Conservation (phyloP, 1,140 invertebrate species). For the Musca domestica region DNA sequence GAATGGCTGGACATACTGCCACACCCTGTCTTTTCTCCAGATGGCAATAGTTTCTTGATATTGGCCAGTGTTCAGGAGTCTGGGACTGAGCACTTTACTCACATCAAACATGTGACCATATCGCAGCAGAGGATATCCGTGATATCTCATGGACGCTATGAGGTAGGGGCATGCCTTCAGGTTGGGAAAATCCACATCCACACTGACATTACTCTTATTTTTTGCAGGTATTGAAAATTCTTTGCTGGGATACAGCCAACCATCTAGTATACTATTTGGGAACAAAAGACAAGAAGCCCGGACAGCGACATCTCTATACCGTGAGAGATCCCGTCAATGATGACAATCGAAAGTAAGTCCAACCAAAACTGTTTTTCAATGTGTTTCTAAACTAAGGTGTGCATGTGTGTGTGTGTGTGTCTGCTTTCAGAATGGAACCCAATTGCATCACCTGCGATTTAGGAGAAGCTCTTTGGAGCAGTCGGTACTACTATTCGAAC, state of each 20-base stretch:
- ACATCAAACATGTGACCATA: conserved; percentile 83
- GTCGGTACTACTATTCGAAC: conserved; percentile 72
- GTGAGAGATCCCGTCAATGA: conserved; percentile 70
- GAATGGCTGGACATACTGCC: conserved; percentile 83
- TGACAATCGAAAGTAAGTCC: conserved; percentile 62
- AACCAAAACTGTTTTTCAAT: too few species aligned
- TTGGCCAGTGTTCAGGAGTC: conserved; percentile 80
- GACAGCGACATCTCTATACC: conserved; percentile 82
- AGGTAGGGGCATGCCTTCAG: too few species aligned
- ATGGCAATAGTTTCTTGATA: conserved; percentile 80
- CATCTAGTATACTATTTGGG: conserved; percentile 82
- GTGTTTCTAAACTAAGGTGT: too few species aligned
- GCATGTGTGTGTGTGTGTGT: not conserved
- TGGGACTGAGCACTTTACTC: conserved; percentile 77
- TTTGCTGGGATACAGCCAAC: conserved; percentile 81
- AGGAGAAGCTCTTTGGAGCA: conserved; percentile 67
- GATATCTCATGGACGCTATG: conserved; percentile 82
- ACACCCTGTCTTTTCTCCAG: conserved; percentile 77
- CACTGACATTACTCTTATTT: not conserved
- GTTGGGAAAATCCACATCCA: not conserved
- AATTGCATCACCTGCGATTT: conserved; percentile 79
- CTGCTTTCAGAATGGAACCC: conserved; percentile 59
- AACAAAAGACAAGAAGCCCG: conserved; percentile 75
- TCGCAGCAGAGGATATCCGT: conserved; percentile 80
- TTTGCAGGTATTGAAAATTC: conserved; percentile 67